Base-by-base conservation (phyloP, 2,797 vertebrate species). In the Morus bassanus region DNA sequence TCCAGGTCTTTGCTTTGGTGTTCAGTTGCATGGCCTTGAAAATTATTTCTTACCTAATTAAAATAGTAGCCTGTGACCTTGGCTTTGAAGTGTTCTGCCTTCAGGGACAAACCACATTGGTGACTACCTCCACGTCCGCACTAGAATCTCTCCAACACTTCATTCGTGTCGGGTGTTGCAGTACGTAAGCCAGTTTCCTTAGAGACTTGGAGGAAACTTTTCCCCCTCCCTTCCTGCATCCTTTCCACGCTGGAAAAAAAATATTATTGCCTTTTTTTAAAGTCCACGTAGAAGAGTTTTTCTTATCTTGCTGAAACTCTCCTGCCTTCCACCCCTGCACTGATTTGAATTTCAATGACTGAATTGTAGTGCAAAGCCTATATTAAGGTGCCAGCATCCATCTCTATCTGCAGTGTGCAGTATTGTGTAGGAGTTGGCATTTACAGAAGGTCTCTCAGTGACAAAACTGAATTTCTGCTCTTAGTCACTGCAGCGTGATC, bases 321-420 rank as follows among this genome's bases (percentile, higher is more conserved):
- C 84, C 93, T 88, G 85, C 95, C 94, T 98, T 97, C 96, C 91
- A 95, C 94, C 96, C 95, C 96, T 98, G 97, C 95, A 94, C 92
- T 97, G 24, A 97, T 97, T 97, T 98, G 95, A 97, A 97, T 98
- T 97, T 97, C 97, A 98, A 48, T 97, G 93, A 89, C 93, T 95
- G 96, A 94, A 93, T 96, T 97, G 83, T 95, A 97, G 95, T 84
- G 88, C 81, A 96, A 94, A 98, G 93, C 91, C 86, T 92, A 85
- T 94, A 93, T 94, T 94, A 92, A 96, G 93, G 91, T 96, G 96
- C 97, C 94, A 96, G 95, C 96, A 96, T 97, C 95, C 96, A 89
- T 96, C 89, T 92, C 91, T 96, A 96, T 89, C 88, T 97, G 86
- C 93, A 90, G 95, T 95, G 80, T 97, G 96, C 96, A 95, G 83